Base-by-base conservation (phyloP, 2,797 vertebrate species). In the Euphonia xanthogaster region DNA sequence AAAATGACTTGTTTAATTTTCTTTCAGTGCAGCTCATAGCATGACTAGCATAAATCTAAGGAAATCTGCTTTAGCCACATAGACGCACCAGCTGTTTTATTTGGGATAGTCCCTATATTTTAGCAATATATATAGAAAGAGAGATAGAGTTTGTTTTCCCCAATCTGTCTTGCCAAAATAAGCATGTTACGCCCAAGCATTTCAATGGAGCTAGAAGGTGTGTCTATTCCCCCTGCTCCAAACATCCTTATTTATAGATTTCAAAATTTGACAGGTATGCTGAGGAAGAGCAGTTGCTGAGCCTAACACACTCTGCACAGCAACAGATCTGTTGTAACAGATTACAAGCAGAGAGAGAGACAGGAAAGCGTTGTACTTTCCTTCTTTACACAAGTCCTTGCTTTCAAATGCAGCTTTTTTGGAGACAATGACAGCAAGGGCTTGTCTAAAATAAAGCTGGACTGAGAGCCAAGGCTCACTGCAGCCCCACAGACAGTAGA, bases 301-400 rank as follows among this genome's bases (percentile, higher is more conserved):
- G 93, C 75, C 88, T 94, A 77, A 93, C 78, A 91, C 65, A 40
- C 86, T 72, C 73, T 30, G 86, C 80, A 94, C 83, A 93, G 94
- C 83, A 92, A 93, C 91, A 86, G 93, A 95, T 89, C 95, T 95
- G 94, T 79, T 94, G 54, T 84, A 96, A 93, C 54, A 95, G 80
- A 95, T 95, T 93, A 96, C 76, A 94, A 67, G 88, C 87, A 94
- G 31, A 78, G 50, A 86, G 67, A 95, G 55, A 92, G 81, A 95
- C 16, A 85, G 80, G 68, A 80, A 94, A 85, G 71, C 86, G 65
- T 55, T 31, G 25, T 28, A 45, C 86, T 94, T 77, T 94, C 73
- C 84, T 95, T 70, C 91, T 79, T 94, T 73, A 87, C 74, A 81
- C 51, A 86, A 14, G 8, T 95, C 91, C 62, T 65, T 90, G 86